These are phyloP conservation scores for Cnemophilus loriae DNA, from an alignment of 2,113 vertebrate genomes.

Conservation along the genomic window DNA sequence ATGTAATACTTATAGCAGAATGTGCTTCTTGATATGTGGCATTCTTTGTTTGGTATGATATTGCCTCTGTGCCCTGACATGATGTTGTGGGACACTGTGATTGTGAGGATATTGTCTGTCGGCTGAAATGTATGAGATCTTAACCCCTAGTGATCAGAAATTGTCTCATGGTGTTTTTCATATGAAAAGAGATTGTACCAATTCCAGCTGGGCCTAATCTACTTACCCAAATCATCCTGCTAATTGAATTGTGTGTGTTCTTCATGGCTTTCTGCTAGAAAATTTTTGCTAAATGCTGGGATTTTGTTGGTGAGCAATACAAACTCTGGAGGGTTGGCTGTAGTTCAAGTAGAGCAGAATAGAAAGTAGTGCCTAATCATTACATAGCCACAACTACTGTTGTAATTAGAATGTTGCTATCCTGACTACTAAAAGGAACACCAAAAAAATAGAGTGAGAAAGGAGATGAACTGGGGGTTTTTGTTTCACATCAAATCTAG, in stretches of 20 bases:
- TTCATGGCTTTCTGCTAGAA: background rate
- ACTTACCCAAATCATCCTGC: background rate
- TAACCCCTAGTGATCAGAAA: background rate
- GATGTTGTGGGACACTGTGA: background rate
- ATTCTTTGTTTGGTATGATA: background rate
- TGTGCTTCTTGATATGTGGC: background rate
- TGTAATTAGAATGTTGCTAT: background rate
- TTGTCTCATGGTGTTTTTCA: background rate
- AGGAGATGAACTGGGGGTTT: fast-evolving
- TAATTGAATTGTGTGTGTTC: background rate
- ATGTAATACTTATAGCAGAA: background rate
- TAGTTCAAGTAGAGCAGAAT: background rate
- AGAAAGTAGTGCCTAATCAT: background rate
- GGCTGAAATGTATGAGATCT: background rate
- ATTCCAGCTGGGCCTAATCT: background rate
- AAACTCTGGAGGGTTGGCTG: background rate
- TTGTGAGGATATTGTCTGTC: background rate
- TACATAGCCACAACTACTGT: background rate
- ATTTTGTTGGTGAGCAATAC: background rate
- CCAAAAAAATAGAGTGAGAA: background rate
- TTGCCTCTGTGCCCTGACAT: background rate
- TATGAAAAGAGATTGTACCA: background rate
- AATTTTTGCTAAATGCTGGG: background rate
- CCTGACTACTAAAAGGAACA: background rate
- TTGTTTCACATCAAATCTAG: background rate